Evolutionary conservation across 2,888 invertebrate species (phyloP), one percentile per base, ranked within the genome.

Genomic region (Papilio elwesi): DNA sequence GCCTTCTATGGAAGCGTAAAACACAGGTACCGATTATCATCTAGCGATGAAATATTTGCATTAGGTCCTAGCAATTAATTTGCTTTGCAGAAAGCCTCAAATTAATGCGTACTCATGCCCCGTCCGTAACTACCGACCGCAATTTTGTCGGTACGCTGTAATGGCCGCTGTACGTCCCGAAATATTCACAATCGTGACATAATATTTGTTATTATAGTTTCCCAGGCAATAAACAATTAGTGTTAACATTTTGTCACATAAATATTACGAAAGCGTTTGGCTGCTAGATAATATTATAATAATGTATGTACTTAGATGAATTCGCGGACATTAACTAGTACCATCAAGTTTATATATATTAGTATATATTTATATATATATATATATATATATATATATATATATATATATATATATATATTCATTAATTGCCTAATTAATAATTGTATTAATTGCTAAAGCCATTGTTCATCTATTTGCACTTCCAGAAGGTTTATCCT

Each of bases 21-120:
- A 15, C 10, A 10, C 38, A 15, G 38, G 10, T n/a, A 43, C n/a
- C 15, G 11, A 62, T 62, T 43, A 38, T 59, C 59, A 59, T 62
- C 43, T 62, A 62, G 59, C 43, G 36, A 36, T 57, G 43, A 11
- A 62, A 62, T 62, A 62, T 62, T 66, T 16, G 64, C 64, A 48
- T 64, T 70, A 47, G 8, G 13, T 38, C 36, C n/a, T 52, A 26
- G 62, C 16, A 62, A 69, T 69, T 51, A 69, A 62, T 62, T 62
- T 69, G 62, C 62, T 51, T 69, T 69, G 62, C 51, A 52, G 51
- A 62, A 69, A 52, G 51, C 51, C 43, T 51, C 51, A 62, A 69
- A 69, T 69, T 63, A 69, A 69, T 62, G 59, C 51, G 59, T 43
- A 62, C 69, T 69, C 51, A 62, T 62, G 69, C 51, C 12, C n/a